phyloP scores from a whole-genome alignment of 2,113 vertebrate genomes.

The Microcebus murinus region DNA sequence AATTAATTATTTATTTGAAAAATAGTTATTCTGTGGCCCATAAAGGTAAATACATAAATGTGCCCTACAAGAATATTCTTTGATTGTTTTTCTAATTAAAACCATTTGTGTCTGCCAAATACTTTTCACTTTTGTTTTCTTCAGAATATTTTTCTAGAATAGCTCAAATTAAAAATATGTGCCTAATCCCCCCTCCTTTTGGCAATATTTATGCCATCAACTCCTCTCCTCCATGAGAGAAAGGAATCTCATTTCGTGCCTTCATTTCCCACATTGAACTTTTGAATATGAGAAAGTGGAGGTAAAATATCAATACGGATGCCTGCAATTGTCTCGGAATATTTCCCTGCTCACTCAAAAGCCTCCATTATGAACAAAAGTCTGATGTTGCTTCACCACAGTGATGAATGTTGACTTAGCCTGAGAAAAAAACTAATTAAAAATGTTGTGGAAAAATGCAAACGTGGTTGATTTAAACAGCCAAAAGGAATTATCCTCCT shows the following conservation, averaged over 20 bases:
- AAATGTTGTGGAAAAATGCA: slow-evolving; percentile 57
- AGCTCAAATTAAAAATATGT: neutral
- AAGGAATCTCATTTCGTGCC: neutral
- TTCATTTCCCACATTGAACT: neutral
- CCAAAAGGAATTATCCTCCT: slow-evolving; percentile 38
- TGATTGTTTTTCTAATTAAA: slow-evolving; percentile 23
- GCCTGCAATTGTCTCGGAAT: neutral
- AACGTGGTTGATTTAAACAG: slow-evolving; percentile 54
- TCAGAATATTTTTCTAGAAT: neutral
- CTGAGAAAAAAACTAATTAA: slow-evolving; percentile 64
- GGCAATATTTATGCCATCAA: neutral
- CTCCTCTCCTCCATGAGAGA: neutral
- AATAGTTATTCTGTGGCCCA: neutral
- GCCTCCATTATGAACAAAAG: neutral
- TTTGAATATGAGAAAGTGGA: neutral
- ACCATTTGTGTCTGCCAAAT: neutral
- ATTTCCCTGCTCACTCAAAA: neutral
- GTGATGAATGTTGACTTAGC: slow-evolving; percentile 47
- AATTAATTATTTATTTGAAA: slow-evolving; percentile 1
- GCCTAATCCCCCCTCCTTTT: accelerated
- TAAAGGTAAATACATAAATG: neutral
- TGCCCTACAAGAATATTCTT: neutral
- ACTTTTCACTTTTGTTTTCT: neutral
- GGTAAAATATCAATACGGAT: neutral
- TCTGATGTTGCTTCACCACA: slow-evolving; percentile 13